Evolutionary conservation across 2,888 invertebrate species (phyloP).

Genomic region (Coronaproctus castanopsis): DNA sequence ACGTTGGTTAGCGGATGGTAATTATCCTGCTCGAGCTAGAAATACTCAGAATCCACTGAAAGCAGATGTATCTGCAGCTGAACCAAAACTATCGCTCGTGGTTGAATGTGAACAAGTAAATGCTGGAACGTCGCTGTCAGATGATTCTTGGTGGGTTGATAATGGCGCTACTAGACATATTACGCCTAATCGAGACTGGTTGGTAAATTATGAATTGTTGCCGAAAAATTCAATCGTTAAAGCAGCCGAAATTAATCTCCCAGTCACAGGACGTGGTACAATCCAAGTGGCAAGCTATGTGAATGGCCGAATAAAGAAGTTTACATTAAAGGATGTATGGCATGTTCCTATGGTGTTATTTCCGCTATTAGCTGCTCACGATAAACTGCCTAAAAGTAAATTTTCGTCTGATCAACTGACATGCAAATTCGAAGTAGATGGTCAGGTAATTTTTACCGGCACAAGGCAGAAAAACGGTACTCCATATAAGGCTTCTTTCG

Average conservation of each 20-base stretch:
- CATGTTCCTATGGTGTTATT: not conserved
- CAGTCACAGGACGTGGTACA: not conserved
- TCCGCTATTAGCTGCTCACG: not conserved
- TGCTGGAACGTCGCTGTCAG: no score
- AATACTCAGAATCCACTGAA: not conserved
- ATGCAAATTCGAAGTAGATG: not conserved
- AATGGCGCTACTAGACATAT: no score
- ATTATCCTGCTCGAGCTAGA: constrained; percentile 12
- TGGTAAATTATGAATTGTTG: not conserved
- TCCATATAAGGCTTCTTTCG: not conserved
- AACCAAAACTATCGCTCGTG: no score
- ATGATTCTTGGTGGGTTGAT: no score
- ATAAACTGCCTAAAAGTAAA: not conserved
- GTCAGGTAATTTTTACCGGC: no score
- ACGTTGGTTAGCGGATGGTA: constrained; percentile 13
- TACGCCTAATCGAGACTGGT: no score
- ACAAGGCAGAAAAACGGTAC: not conserved
- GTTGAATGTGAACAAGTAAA: no score
- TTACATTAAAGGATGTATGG: not conserved
- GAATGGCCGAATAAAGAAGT: not conserved
- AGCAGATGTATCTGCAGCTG: not conserved
- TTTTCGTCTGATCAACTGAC: not conserved
- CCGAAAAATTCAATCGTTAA: not conserved
- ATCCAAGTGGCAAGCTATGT: not conserved
- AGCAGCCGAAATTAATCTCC: no score